Conservation (phyloP, 2,113 vertebrate species). For the Psettodes erumei region DNA sequence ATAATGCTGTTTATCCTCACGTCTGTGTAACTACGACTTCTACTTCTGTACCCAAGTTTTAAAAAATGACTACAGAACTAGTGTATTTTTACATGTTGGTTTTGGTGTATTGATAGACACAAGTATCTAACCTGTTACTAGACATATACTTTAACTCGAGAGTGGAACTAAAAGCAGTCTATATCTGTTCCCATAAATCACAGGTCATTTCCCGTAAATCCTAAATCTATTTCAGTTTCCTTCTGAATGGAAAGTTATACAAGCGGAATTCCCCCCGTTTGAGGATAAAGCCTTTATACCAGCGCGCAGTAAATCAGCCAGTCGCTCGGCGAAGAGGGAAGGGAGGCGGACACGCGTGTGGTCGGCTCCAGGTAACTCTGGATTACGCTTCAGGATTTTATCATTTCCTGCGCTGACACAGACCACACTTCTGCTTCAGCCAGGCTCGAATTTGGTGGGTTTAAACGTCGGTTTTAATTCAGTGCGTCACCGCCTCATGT, state of each 20-base stretch:
- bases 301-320: neutral
- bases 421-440: neutral
- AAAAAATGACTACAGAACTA: too few species aligned
- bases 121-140: too few species aligned
- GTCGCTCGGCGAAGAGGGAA: slow-evolving; percentile 27
- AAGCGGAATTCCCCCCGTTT: slow-evolving; percentile 60
- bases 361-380: slow-evolving; percentile 49
- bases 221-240: slow-evolving; percentile 67
- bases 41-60: too few species aligned
- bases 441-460: neutral
- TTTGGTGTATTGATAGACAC: too few species aligned
- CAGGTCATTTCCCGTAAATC: slow-evolving; percentile 45
- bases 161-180: too few species aligned
- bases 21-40: too few species aligned
- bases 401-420: too few species aligned
- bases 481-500: slow-evolving; percentile 53
- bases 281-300: neutral
- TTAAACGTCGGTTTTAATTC: neutral
- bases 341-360: slow-evolving; percentile 30
- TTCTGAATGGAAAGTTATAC: slow-evolving; percentile 60
- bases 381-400: too few species aligned
- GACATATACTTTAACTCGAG: too few species aligned
- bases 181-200: slow-evolving; percentile 31
- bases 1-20: too few species aligned
- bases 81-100: too few species aligned